Base-by-base conservation (phyloP, 2,888 invertebrate species). In the Craniophora ligustri region DNA sequence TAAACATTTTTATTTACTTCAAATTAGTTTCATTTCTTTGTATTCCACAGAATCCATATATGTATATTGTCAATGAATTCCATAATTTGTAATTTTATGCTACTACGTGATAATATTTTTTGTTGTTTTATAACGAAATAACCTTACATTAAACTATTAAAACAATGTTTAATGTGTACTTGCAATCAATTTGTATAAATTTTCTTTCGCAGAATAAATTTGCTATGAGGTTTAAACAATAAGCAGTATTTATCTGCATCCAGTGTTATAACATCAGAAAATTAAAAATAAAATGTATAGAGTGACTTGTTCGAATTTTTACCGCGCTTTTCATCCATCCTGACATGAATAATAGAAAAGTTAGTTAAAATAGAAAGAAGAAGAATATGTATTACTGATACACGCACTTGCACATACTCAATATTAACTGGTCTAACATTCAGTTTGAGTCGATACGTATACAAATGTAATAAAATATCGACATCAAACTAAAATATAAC, bases 311-410 rank as follows among this genome's bases (percentile, higher is more conserved):
- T 63, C 38, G 13, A 40, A 46, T 34, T n/a, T 39, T 30, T 32
- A 46, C 48, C 68, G 59, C 38, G 39, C 10, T 40, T 21, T 42
- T 8, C 15, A 32, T 28, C 13, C 10, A 15, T 13, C 3, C 38
- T 40, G 38, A 46, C 53, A 46, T 11, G 10, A 47, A 64, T 47
- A 41, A 36, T n/a, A n/a, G n/a, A n/a, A n/a, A n/a, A n/a, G n/a
- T n/a, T n/a, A n/a, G n/a, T n/a, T n/a, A n/a, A n/a, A n/a, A n/a
- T n/a, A n/a, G n/a, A n/a, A n/a, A n/a, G n/a, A n/a, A n/a, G n/a
- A n/a, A n/a, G n/a, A n/a, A n/a, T n/a, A n/a, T n/a, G n/a, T 42
- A 57, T 61, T 62, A 53, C 56, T 57, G 38, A 46, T 44, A 59
- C 30, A 66, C 53, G 28, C 50, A 42, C 45, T 35, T 46, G n/a